These are phyloP conservation scores for Bicyclus anynana DNA, from an alignment of 1,140 invertebrate genomes.

Conservation along the genomic window DNA sequence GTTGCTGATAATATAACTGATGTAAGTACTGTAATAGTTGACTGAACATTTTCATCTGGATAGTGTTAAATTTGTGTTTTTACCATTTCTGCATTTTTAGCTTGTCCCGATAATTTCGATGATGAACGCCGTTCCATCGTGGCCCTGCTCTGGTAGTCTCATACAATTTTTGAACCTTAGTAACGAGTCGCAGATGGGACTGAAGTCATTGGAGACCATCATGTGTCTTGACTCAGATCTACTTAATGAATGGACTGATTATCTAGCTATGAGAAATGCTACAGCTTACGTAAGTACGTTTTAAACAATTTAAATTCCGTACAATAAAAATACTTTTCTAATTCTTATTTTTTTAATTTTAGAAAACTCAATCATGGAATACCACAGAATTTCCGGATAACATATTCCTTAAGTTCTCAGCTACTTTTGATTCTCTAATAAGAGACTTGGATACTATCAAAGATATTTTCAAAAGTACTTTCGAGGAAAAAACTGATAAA, in stretches of 20 bases:
- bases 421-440: slow-evolving; percentile 50
- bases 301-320: too few relatives aligned
- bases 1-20: slow-evolving; percentile 41
- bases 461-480: slow-evolving; percentile 30
- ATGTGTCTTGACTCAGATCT: slow-evolving; percentile 48
- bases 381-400: slow-evolving; percentile 37
- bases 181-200: slow-evolving; percentile 28
- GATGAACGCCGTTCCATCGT: slow-evolving; percentile 48
- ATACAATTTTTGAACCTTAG: slow-evolving; percentile 35
- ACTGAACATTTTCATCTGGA: too few relatives aligned
- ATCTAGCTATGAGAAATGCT: slow-evolving; percentile 41
- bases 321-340: too few relatives aligned
- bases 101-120: slow-evolving; percentile 46
- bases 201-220: slow-evolving; percentile 45
- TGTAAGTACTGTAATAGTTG: slow-evolving; percentile 41
- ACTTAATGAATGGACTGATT: slow-evolving; percentile 51
- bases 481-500: slow-evolving; percentile 26
- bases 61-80: too few relatives aligned
- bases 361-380: slow-evolving; percentile 44
- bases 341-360: slow-evolving; percentile 21
- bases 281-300: slow-evolving; percentile 48
- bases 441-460: slow-evolving; percentile 41
- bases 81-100: slow-evolving; percentile 40
- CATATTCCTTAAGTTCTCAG: slow-evolving; percentile 54
- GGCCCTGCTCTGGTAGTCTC: slow-evolving; percentile 60